Base-by-base conservation (phyloP, 2,797 vertebrate genomes). In the Muraenolepis orangiensis region DNA sequence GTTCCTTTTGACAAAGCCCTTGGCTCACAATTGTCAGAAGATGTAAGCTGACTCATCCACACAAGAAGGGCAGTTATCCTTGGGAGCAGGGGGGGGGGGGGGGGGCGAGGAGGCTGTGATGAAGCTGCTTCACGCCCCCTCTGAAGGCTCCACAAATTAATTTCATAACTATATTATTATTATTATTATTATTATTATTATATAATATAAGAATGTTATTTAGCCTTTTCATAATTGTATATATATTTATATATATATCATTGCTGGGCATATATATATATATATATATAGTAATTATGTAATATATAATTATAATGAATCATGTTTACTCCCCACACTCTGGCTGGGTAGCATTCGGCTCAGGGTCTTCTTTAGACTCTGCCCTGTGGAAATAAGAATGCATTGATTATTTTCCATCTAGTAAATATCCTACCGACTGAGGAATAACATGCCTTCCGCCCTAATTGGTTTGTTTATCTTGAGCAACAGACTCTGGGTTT, bases 391-490 rank as follows among this genome's bases (percentile, higher is more conserved):
- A 91, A 91, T 90, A 88, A 90, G 87, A 91, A 90, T 87, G 83
- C 88, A 91, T 91, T 92, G 91, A 92, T 92, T 92, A 90, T 91
- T 91, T 91, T 91, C 89, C 87, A 90, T 91, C 87, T 83, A 82
- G 88, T 87, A 90, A 91, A 90, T 91, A 90, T 88, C 88, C 86
- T 87, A 88, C 89, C 87, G 82, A 87, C 88, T 88, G 91, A 91
- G 87, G 89, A 91, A 91, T 89, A 92, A 90, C 87, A 88, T 91
- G 87, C 90, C 90, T 91, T 88, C 81, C 86, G 20, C 86, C 85
- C 88, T 92, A 92, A 93, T 92, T 92, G 90, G 90, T 92, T 91
- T 92, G 90, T 93, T 93, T 93, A 93, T 93, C 92, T 91, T 90
- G 86, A 90, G 90, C 87, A 90, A 89, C 91, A 91, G 91, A 91